phyloP scores from a whole-genome alignment of 2,888 invertebrate genomes.

The Stictocephala bisonia region DNA sequence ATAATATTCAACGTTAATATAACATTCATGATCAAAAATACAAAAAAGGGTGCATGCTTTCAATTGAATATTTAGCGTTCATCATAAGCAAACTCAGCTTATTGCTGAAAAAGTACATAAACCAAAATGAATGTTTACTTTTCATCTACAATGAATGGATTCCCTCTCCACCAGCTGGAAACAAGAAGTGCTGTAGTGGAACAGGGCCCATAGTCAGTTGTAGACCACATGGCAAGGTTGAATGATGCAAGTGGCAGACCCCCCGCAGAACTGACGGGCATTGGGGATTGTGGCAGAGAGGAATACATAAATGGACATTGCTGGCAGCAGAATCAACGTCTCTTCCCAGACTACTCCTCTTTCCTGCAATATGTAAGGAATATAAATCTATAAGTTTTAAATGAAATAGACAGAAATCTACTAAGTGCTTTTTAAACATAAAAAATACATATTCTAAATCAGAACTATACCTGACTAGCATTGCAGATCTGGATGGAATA shows the following conservation, averaged over 20 bases:
- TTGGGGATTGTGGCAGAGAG: constrained; percentile 99
- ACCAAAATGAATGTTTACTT: constrained; percentile 65
- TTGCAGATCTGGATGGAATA: too few relatives aligned
- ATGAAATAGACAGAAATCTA: too few relatives aligned
- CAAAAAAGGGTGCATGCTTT: constrained; percentile 39
- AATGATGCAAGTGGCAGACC: constrained; percentile 93
- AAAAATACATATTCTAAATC: too few relatives aligned
- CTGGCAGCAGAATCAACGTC: constrained; percentile 95
- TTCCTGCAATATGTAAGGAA: too few relatives aligned
- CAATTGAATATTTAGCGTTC: too few relatives aligned
- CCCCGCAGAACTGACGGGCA: constrained; percentile 94
- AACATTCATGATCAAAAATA: not conserved
- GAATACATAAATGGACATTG: constrained; percentile 98
- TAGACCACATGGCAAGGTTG: constrained; percentile 99
- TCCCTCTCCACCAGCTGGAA: constrained; percentile 95
- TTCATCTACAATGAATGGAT: constrained; percentile 97
- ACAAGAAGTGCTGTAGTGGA: constrained; percentile 98
- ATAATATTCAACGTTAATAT: too few relatives aligned
- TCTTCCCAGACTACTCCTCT: constrained; percentile 99
- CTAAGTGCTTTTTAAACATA: too few relatives aligned
- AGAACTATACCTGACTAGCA: too few relatives aligned
- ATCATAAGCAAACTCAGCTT: too few relatives aligned
- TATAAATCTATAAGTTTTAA: too few relatives aligned
- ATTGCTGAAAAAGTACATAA: not conserved
- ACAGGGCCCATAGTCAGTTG: constrained; percentile 97